These are phyloP conservation scores for Sapajus apella DNA, from an alignment of 2,113 vertebrate genomes.

Conservation along the genomic window DNA sequence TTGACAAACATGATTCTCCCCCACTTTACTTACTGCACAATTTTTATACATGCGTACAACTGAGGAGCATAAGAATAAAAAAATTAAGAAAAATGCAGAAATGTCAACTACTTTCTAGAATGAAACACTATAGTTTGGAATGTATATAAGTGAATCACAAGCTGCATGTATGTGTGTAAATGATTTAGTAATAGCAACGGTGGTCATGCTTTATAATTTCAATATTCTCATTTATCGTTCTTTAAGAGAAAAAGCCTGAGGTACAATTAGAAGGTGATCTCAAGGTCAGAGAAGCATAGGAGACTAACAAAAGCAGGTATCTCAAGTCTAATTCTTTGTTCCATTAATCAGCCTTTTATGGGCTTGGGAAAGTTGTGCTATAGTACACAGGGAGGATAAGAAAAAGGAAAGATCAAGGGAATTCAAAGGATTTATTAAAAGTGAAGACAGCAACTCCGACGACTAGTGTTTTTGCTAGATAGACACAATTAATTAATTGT, in stretches of 20 bases:
- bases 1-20: not conserved
- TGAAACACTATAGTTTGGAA: not conserved
- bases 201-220: slow-evolving; percentile 6
- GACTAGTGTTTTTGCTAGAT: slow-evolving; percentile 76
- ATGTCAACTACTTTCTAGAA: not conserved
- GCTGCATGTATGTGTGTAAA: not conserved
- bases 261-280: slow-evolving; percentile 49
- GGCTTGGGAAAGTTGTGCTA: slow-evolving; percentile 78
- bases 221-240: not conserved
- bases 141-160: not conserved
- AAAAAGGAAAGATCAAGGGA: slow-evolving; percentile 73
- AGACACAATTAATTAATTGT: slow-evolving; percentile 83
- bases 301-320: slow-evolving; percentile 69
- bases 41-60: not conserved
- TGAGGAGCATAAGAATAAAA: not conserved
- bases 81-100: not conserved
- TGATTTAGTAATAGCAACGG: not conserved
- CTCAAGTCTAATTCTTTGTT: slow-evolving; percentile 70
- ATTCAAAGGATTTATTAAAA: slow-evolving; percentile 74
- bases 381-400: slow-evolving; percentile 60
- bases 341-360: slow-evolving; percentile 77
- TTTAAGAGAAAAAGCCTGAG: slow-evolving; percentile 27
- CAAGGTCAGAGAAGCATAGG: slow-evolving; percentile 46
- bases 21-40: not conserved
- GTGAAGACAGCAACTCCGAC: slow-evolving; percentile 67